Evolutionary conservation across 2,888 invertebrate genomes (phyloP), one percentile per base, ranked within the genome.

Genomic region (Lithosia quadra): DNA sequence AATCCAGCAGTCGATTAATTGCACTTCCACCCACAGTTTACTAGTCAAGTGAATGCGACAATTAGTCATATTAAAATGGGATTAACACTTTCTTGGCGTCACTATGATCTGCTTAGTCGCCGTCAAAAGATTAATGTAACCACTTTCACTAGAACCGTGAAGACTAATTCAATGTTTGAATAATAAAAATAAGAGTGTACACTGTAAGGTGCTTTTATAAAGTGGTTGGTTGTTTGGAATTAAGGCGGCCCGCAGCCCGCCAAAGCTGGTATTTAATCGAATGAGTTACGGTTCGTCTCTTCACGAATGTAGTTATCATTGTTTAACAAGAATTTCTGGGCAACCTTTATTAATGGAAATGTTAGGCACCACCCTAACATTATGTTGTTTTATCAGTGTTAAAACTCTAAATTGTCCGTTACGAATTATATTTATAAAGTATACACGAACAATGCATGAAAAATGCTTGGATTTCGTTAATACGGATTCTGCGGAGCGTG

Each of bases 241-340:
- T 89, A 88, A 86, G 86, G 79, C 77, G 76, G 80, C 93, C 94
- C 93, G 92, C 94, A 93, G 92, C 82, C 80, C 77, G 79, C 84
- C 84, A 84, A 87, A 77, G 76, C 76, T 65, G 83, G 83, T 76
- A 79, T 80, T 91, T 92, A 94, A 94, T 92, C 91, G 88, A 93
- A 94, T 94, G 92, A 94, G 93, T 92, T 93, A 93, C 91, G 94
- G 90, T 90, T 92, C 88, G 91, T 94, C 89, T 89, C 85, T 84
- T 70, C 78, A 77, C 82, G 85, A 87, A 88, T 89, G 89, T 88
- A 89, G 91, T 91, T 92, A 90, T 90, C 86, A 87, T 88, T 81
- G 86, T 88, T 64, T 90, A 88, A 89, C 88, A 82, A 87, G 82
- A 82, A 84, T 86, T 88, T 86, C 84, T 86, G 81, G 77, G 72